phyloP scores from a whole-genome alignment of 1,140 invertebrate genomes.

The Trachymyrmex septentrionalis region DNA sequence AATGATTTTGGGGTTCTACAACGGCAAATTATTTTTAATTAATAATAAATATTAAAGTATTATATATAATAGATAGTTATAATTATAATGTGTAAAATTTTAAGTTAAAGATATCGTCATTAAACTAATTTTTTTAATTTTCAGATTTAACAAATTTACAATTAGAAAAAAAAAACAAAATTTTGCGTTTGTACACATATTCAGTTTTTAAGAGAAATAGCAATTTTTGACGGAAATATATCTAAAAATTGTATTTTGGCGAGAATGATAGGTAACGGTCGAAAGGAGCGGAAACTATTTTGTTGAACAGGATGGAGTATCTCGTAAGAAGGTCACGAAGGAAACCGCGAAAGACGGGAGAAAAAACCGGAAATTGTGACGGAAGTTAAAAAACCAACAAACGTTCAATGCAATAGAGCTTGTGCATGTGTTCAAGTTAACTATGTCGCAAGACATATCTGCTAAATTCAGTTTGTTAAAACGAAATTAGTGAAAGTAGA shows the following conservation, averaged over 20 bases:
- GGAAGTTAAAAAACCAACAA: constrained; percentile 14
- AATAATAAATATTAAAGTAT: neutral
- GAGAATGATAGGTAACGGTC: neutral
- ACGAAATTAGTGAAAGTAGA: neutral
- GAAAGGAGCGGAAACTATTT: constrained; percentile 38
- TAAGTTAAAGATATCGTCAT: neutral
- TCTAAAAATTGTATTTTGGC: neutral
- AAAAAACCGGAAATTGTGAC: constrained; percentile 50
- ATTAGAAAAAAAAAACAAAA: neutral
- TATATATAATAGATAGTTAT: neutral
- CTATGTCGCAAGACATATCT: neutral
- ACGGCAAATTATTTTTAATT: neutral
- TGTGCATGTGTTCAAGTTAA: neutral
- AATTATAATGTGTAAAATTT: neutral
- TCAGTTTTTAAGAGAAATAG: neutral
- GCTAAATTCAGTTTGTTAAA: neutral
- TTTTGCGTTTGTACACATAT: neutral
- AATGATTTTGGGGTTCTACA: neutral
- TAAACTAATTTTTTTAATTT: neutral
- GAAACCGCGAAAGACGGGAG: constrained; percentile 11
- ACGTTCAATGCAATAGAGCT: constrained; percentile 6
- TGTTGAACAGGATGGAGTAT: constrained; percentile 16
- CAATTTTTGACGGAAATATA: neutral
- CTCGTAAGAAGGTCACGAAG: constrained; percentile 32
- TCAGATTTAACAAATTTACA: neutral